Conservation (phyloP, 2,797 vertebrate species). For the Syncerus caffer region DNA sequence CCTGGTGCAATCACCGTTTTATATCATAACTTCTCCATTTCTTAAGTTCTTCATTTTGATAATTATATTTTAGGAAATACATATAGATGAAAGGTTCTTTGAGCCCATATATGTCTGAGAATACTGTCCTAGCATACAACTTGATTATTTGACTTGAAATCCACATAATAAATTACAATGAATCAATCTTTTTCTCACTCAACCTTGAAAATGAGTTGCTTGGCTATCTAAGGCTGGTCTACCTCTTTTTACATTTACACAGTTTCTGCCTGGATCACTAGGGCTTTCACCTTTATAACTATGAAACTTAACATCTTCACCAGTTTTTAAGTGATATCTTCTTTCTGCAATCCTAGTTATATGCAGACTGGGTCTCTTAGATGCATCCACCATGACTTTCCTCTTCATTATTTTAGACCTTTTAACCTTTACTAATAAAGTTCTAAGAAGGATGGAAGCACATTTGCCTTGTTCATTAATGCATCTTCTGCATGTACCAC, state of each 20-base stretch:
- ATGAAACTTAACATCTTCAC: not conserved
- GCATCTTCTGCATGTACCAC: not conserved
- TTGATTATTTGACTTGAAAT: not conserved
- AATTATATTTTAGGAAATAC: not conserved
- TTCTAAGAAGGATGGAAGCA: not conserved
- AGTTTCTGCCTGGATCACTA: not conserved
- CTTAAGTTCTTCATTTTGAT: not conserved
- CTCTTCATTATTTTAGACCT: not conserved
- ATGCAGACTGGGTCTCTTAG: not conserved
- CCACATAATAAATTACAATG: not conserved
- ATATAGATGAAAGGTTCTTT: not conserved
- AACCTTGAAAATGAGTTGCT: not conserved
- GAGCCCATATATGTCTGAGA: not conserved
- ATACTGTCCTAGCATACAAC: not conserved
- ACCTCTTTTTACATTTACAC: not conserved
- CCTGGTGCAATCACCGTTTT: not conserved
- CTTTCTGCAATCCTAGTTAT: constrained; percentile 3
- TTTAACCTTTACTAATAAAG: not conserved
- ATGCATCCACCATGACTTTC: not conserved
- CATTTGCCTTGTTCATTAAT: not conserved
- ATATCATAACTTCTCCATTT: not conserved
- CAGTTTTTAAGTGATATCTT: not conserved
- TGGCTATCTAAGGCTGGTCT: not conserved
- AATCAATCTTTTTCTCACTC: not conserved
- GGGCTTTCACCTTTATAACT: not conserved